Evolutionary conservation across 2,113 vertebrate genomes (phyloP).

Genomic region (Papio anubis): DNA sequence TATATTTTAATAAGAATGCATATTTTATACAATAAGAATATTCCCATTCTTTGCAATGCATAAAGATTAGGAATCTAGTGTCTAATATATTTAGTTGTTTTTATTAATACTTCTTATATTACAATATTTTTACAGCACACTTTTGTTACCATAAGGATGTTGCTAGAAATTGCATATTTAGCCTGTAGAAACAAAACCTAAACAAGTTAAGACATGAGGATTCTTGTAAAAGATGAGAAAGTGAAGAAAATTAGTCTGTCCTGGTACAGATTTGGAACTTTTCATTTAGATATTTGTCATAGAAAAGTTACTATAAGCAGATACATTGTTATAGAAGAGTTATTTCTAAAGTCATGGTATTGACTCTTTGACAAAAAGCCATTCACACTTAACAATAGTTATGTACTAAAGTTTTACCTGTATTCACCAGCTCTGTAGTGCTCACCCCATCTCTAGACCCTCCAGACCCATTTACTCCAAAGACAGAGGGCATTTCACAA

Average conservation of each 20-base stretch:
- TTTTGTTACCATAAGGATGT: background rate
- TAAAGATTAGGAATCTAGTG: background rate
- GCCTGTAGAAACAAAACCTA: constrained; percentile 15
- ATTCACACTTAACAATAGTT: background rate
- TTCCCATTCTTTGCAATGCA: background rate
- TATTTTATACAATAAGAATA: background rate
- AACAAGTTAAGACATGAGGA: background rate
- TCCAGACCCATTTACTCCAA: background rate
- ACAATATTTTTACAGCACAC: background rate
- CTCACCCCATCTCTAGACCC: background rate
- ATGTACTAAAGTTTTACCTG: background rate
- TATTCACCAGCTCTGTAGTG: background rate
- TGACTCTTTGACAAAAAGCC: background rate
- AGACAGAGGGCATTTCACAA: background rate
- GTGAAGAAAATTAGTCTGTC: background rate
- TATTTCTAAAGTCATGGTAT: background rate
- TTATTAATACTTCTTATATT: background rate
- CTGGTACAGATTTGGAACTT: background rate
- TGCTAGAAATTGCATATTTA: constrained; percentile 43
- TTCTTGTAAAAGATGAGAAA: background rate
- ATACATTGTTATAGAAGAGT: background rate
- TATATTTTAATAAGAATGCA: background rate
- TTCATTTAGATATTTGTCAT: constrained; percentile 38
- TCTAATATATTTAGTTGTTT: constrained; percentile 2
- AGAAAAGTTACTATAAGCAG: constrained; percentile 1